phyloP scores from a whole-genome alignment of 53 echinoderm and acorn worm species.

The Stichopus horrens region DNA sequence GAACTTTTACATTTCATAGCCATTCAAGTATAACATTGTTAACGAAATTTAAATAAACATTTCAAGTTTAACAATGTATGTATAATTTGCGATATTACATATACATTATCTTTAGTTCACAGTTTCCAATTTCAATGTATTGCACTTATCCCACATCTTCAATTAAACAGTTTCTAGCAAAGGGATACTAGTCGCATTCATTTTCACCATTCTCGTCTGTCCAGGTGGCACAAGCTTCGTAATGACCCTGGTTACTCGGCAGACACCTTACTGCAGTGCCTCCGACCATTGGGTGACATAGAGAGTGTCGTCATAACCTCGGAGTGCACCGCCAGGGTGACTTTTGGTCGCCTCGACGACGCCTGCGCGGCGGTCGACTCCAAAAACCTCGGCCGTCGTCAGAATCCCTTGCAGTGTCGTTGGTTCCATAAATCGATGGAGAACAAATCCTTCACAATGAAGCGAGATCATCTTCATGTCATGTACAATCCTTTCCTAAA shows the following conservation, averaged over 20 bases:
- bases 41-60: no score
- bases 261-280: conserved; percentile 49
- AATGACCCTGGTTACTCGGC: conserved; percentile 61
- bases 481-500: conserved; percentile 64
- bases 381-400: conserved; percentile 56
- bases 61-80: no score
- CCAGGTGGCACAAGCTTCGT: conserved; percentile 74
- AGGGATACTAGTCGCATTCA: neutral
- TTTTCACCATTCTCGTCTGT: neutral
- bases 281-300: conserved; percentile 69
- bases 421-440: conserved; percentile 87
- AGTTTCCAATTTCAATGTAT: no score
- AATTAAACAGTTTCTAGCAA: no score
- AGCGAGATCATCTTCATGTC: conserved; percentile 76
- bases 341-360: conserved; percentile 60
- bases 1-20: no score
- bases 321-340: conserved; percentile 67
- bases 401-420: conserved; percentile 66
- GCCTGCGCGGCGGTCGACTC: conserved; percentile 67
- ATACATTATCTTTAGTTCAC: no score
- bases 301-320: conserved; percentile 61
- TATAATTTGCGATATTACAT: no score
- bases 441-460: conserved; percentile 72
- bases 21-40: no score
- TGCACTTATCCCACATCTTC: neutral